Evolutionary conservation across 2,888 invertebrate species (phyloP), one percentile per base, ranked within the genome.

Genomic region (Sycophila texana): DNA sequence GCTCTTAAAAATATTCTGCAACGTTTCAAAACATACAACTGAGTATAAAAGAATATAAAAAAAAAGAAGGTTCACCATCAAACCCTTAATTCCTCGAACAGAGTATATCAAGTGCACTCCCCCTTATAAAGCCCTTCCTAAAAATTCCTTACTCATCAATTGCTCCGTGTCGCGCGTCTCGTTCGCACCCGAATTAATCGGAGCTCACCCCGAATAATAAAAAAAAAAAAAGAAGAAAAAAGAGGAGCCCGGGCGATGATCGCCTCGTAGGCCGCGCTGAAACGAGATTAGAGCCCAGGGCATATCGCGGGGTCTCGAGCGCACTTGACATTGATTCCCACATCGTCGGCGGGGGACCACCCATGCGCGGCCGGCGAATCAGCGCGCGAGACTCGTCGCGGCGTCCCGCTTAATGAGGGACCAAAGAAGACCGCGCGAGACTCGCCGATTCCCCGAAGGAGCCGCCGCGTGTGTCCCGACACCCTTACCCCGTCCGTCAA

Each of bases 261-360:
- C 39, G 39, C 39, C 10, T 39, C 53, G 14, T 53, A 14, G n/a
- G 16, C 53, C n/a, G 16, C 53, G 14, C n/a, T n/a, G 4, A 53
- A 53, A 53, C 53, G 53, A 53, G 53, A 53, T 53, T 53, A 53
- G 14, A 53, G 16, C 16, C 39, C 39, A 51, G 3, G 22, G 30
- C 63, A 47, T 63, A 63, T 63, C 65, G 71, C 7, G 71, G 53
- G 68, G 83, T 85, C 39, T 85, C 83, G 60, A 84, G 84, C 84
- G 83, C 78, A 83, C 83, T 86, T 84, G 86, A 86, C 85, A 83
- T 84, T 83, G 85, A 84, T 82, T 76, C 77, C 73, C 72, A 63
- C 39, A 14, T 61, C 66, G 68, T 30, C 67, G 76, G 30, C 53
- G 68, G 66, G 60, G 82, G 86, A 87, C 87, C 87, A 87, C 87